A percentile compares a stretch with the other conserved stretches of the same genome.
phyloP scores from a whole-genome alignment of 2,888 invertebrate species.

The Heteropelma amictum region DNA sequence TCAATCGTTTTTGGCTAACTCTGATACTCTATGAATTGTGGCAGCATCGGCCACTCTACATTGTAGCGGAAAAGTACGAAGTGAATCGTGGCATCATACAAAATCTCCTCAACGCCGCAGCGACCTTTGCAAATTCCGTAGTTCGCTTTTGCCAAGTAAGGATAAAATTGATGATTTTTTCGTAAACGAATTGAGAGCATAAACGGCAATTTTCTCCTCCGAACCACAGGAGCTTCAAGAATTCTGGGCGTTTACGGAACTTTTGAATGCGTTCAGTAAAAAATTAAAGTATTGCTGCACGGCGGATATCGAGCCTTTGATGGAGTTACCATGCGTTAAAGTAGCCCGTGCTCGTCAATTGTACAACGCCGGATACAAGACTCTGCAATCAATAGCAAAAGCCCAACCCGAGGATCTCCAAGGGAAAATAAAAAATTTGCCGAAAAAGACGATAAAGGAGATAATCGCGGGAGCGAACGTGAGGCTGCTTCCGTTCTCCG shows the following conservation, averaged over 20 bases:
- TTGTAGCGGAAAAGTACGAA: constrained; percentile 85
- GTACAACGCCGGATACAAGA: constrained; percentile 89
- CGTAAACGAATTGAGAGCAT: background rate
- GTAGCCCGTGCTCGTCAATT: constrained; percentile 92
- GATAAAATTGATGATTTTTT: background rate
- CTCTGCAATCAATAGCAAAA: constrained; percentile 87
- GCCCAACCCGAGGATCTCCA: constrained; percentile 83
- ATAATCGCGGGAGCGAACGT: constrained; percentile 94
- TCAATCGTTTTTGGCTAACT: constrained; percentile 91
- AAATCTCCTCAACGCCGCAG: constrained; percentile 84
- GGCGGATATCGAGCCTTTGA: constrained; percentile 87
- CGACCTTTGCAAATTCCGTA: constrained; percentile 88
- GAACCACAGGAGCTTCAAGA: constrained; percentile 82
- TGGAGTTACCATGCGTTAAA: constrained; percentile 94
- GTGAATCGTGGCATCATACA: constrained; percentile 90
- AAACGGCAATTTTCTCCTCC: background rate
- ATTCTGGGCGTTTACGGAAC: constrained; percentile 89
- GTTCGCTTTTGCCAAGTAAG: constrained; percentile 86
- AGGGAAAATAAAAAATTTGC: constrained; percentile 84
- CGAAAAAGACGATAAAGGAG: constrained; percentile 82
- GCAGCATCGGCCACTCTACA: constrained; percentile 83
- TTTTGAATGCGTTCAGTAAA: constrained; percentile 86
- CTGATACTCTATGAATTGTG: constrained; percentile 90
- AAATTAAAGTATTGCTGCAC: constrained; percentile 90
- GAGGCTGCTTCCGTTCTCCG: constrained; percentile 59